Evolutionary conservation across 2,113 vertebrate species (phyloP).

Genomic region (Eudyptes chrysolophus): DNA sequence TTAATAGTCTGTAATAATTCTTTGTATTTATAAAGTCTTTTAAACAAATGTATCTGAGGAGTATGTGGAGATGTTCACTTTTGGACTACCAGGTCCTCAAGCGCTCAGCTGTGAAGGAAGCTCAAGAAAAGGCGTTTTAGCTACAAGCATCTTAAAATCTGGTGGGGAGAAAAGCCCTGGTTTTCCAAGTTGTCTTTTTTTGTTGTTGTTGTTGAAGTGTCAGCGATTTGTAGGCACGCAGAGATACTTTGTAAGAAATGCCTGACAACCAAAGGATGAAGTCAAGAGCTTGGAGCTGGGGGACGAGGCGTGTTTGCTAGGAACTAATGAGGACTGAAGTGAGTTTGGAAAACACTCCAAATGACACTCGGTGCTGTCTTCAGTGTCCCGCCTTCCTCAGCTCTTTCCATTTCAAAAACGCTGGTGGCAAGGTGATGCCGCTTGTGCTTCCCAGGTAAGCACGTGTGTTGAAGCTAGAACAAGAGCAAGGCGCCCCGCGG

Average conservation of each 20-base stretch:
- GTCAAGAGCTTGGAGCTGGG: background rate
- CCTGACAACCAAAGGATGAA: background rate
- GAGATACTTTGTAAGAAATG: background rate
- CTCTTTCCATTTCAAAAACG: fast-evolving
- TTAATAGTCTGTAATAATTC: background rate
- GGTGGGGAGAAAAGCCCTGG: background rate
- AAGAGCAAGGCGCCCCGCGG: background rate
- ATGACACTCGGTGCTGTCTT: background rate
- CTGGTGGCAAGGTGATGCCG: background rate
- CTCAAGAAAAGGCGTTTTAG: background rate
- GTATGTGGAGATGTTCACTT: background rate
- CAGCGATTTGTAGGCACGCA: background rate
- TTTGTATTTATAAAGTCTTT: background rate
- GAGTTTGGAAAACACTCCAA: background rate
- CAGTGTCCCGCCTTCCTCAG: background rate
- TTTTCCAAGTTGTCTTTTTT: background rate
- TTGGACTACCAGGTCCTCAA: background rate
- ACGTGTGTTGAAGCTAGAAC: fast-evolving
- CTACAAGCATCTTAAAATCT: background rate
- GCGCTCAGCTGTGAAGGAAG: background rate
- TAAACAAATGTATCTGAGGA: background rate
- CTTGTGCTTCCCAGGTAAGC: fast-evolving
- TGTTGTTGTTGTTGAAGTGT: background rate
- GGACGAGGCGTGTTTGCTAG: background rate
- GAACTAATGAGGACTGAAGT: background rate